Percentiles rank a stretch among this genome's conserved stretches.
phyloP scores from a whole-genome alignment of 2,888 invertebrate genomes.

The Tetragonula carbonaria region DNA sequence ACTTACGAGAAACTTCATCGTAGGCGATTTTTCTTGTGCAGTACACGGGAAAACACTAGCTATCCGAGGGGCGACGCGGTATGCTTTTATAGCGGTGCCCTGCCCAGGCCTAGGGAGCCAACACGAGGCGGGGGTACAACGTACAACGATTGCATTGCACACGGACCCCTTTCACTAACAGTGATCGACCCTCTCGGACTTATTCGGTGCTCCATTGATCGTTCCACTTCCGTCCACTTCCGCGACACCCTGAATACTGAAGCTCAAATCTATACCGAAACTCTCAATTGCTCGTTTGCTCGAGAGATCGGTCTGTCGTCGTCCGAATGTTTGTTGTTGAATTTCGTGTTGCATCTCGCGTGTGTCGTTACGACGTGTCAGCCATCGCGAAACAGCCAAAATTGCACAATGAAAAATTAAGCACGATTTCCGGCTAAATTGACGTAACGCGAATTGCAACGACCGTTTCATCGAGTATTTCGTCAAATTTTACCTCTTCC shows the following conservation, averaged over 20 bases:
- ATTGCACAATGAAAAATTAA: constrained; percentile 47
- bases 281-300: no score
- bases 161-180: constrained; percentile 82
- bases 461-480: constrained; percentile 23
- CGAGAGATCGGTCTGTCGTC: not conserved
- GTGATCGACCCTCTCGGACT: constrained; percentile 75
- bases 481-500: constrained; percentile 30
- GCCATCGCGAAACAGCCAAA: constrained; percentile 28
- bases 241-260: constrained; percentile 18
- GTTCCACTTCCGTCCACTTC: constrained; percentile 49
- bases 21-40: constrained; percentile 80
- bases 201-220: constrained; percentile 58
- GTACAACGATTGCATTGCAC: constrained; percentile 73
- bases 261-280: not conserved
- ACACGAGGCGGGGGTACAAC: constrained; percentile 79
- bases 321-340: not conserved
- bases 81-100: constrained; percentile 83
- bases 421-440: constrained; percentile 40
- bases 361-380: constrained; percentile 2
- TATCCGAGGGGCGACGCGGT: constrained; percentile 79
- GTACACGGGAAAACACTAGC: constrained; percentile 81
- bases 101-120: constrained; percentile 78
- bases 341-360: not conserved
- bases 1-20: constrained; percentile 83
- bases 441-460: constrained; percentile 35